Base-by-base conservation (phyloP, 2,113 vertebrate species). In the Castor canadensis region DNA sequence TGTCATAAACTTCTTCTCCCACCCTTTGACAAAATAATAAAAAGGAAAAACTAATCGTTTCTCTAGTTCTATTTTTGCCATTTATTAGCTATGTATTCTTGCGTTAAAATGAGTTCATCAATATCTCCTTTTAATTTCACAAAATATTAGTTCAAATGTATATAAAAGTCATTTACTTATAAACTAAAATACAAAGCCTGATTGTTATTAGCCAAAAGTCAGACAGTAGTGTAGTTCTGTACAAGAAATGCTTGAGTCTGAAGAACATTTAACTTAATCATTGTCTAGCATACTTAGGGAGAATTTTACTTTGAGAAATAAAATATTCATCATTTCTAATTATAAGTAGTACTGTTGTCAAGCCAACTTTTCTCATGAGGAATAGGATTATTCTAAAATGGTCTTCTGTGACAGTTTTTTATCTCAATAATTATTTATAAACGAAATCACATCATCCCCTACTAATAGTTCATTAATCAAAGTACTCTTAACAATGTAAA, bases 281-380 rank as follows among this genome's bases (percentile, higher is more conserved):
- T 93, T 86, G 79, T 95, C 82, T 91, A 54, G 45, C 94, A 96
- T 66, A 83, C 45, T 75, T 73, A 80, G 89, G 79, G n/a, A 94
- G 84, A 97, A 94, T 91, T 83, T 95, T 93, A 89, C 97, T 97
- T 96, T 40, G 91, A 97, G 95, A 97, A 97, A 97, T 97, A 96
- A 97, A 96, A 97, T 97, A 97, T 97, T 97, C 96, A 97, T 97
- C 80, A 86, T 69, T 95, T 97, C 95, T 95, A 97, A 96, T 97
- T 96, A 96, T 97, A 96, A 94, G 69, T 88, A 58, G 88, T 91
- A 93, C 93, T 96, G 94, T 96, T 97, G 96, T 97, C 95, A 97
- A 96, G 97, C 97, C 97, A 97, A 96, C 97, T 96, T 97, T 96
- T 89, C 97, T 97, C 95, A 86, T 49, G 91, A 95, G 97, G 47